A percentile compares a stretch with the other conserved stretches of the same genome.
phyloP scores from a whole-genome alignment of 2,797 vertebrate genomes.

The Cetoscarus ocellatus region DNA sequence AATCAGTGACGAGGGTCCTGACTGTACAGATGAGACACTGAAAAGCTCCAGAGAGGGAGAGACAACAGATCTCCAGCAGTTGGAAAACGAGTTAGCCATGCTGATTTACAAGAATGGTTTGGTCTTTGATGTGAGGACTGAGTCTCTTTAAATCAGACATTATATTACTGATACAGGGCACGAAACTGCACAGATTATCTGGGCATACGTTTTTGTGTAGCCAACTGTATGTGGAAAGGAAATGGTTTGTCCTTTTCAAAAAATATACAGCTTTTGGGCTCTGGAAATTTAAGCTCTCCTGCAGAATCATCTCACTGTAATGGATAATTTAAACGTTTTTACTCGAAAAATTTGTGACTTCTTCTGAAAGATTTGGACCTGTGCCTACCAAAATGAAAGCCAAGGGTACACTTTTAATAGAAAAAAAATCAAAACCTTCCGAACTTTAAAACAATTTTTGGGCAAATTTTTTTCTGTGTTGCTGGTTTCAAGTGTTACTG shows the following conservation, averaged over 20 bases:
- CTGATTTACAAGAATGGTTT: conserved; percentile 75
- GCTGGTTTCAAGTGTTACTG: too few relatives aligned
- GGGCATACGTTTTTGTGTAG: neutral
- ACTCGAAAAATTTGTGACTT: too few relatives aligned
- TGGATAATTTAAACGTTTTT: neutral
- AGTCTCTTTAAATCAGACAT: conserved; percentile 33
- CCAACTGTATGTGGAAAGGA: neutral
- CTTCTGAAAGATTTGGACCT: too few relatives aligned
- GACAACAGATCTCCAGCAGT: conserved; percentile 33
- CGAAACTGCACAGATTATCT: conserved; percentile 3
- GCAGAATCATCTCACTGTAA: neutral
- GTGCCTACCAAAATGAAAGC: too few relatives aligned
- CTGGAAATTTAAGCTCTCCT: neutral
- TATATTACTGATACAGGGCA: conserved; percentile 1
- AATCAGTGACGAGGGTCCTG: conserved; percentile 19
- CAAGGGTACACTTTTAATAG: too few relatives aligned
- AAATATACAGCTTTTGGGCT: neutral
- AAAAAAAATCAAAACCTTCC: too few relatives aligned
- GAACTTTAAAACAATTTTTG: too few relatives aligned
- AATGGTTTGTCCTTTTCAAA: neutral
- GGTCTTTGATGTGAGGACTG: conserved; percentile 71
- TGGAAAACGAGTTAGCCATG: conserved; percentile 59
- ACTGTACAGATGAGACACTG: conserved; percentile 32
- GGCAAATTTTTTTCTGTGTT: too few relatives aligned
- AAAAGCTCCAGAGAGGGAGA: conserved; percentile 28